phyloP scores from a whole-genome alignment of 2,113 vertebrate species.

The Pholis gunnellus region DNA sequence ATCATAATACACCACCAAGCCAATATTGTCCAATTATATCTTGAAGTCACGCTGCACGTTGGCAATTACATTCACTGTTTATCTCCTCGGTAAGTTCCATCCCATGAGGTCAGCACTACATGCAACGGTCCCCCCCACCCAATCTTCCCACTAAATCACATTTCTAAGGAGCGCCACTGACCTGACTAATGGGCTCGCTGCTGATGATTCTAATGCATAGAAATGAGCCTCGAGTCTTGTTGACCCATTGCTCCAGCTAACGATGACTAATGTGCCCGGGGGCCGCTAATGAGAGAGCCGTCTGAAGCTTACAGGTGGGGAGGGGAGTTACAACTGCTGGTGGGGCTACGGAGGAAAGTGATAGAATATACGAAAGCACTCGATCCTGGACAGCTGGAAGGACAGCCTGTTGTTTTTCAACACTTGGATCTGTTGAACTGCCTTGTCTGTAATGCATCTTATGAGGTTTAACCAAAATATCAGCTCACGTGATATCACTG shows the following conservation, averaged over 20 bases:
- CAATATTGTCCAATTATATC: slow-evolving; percentile 6
- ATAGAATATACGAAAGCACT: neutral
- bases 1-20: neutral
- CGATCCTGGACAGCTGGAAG: neutral
- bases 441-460: neutral
- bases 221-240: slow-evolving; percentile 38
- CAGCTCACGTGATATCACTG: neutral
- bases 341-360: neutral
- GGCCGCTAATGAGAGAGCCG: slow-evolving; percentile 17
- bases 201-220: slow-evolving; percentile 55
- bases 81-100: neutral
- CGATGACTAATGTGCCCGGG: slow-evolving; percentile 54
- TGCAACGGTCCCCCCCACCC: slow-evolving; percentile 17
- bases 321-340: slow-evolving; percentile 15
- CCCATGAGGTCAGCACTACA: slow-evolving; percentile 26
- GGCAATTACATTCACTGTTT: neutral
- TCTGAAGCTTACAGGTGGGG: slow-evolving; percentile 25
- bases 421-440: neutral
- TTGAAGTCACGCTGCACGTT: neutral
- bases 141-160: slow-evolving; percentile 42
- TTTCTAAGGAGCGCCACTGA: slow-evolving; percentile 9
- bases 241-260: slow-evolving; percentile 38
- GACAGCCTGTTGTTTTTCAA: neutral
- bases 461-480: neutral
- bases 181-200: slow-evolving; percentile 19